Conservation (phyloP, 2,888 invertebrate species). For the Lasiommata megera region DNA sequence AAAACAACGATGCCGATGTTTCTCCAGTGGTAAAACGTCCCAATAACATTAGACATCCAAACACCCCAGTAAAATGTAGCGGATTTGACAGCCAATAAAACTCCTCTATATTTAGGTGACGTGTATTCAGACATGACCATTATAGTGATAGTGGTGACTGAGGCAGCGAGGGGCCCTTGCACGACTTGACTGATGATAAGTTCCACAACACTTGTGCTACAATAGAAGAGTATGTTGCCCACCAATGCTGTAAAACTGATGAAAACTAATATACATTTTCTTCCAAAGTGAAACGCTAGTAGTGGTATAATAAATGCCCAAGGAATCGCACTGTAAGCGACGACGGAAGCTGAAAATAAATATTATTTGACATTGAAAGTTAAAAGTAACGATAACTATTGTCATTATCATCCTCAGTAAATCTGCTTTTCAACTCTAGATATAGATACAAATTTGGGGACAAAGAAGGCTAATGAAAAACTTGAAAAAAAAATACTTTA, state of each 20-base stretch:
- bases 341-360: slow-evolving; percentile 3
- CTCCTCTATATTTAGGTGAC: slow-evolving; percentile 28
- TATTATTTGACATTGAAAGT: not conserved
- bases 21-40: slow-evolving; percentile 34
- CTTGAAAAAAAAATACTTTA: too few relatives aligned
- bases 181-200: slow-evolving; percentile 17
- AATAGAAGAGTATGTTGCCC: slow-evolving; percentile 13
- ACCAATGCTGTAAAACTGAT: slow-evolving; percentile 4
- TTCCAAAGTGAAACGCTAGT: slow-evolving; percentile 6
- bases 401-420: too few relatives aligned
- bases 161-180: slow-evolving; percentile 18
- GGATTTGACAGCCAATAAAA: slow-evolving; percentile 30
- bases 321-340: not conserved
- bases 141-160: slow-evolving; percentile 19
- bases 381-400: not conserved
- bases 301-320: slow-evolving; percentile 2
- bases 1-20: slow-evolving; percentile 27
- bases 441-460: too few relatives aligned
- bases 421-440: too few relatives aligned
- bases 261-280: slow-evolving; percentile 3
- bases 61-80: slow-evolving; percentile 31
- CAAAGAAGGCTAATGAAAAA: too few relatives aligned
- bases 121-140: slow-evolving; percentile 30
- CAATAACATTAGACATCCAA: slow-evolving; percentile 32
- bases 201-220: slow-evolving; percentile 10